Base-by-base conservation (phyloP, 2,888 invertebrate genomes). In the Heliconius ethilla region DNA sequence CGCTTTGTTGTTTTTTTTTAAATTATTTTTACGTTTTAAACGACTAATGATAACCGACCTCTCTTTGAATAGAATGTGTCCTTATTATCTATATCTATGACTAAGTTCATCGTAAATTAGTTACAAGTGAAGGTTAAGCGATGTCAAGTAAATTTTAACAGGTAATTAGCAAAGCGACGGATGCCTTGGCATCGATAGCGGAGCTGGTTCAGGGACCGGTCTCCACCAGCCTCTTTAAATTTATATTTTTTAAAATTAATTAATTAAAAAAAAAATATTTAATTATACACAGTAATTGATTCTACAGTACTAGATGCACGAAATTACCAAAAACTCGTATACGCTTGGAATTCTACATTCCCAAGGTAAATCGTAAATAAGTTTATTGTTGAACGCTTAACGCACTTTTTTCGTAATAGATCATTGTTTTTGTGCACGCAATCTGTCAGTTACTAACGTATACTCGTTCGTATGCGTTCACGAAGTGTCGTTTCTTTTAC, bases 61-160 rank as follows among this genome's bases (percentile, higher is more conserved):
- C 81, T 81, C 82, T 80, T 77, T 80, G 76, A 80, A 83, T 84
- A 88, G 87, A 86, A 87, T 87, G 72, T 85, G 22, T 82, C 78
- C 69, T 76, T 83, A 81, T 80, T 80, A 81, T 78, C 80, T 78
- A 80, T 80, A 82, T 81, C 81, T 82, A 83, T 81, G 81, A 81
- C 82, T 83, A 84, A 85, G 89, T 82, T 89, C 89, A 85, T 83
- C 82, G 82, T 85, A 86, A 79, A 83, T 82, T 86, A 89, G 88
- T 82, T 83, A 83, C 81, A 81, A 82, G 84, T 85, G 90, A 92
- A 92, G 92, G 93, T 90, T 91, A 90, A 90, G 88, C 87, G 90
- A 89, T 89, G 92, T 92, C 92, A 91, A 91, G 92, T 92, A 90
- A 93, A 92, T 90, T 93, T 92, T 92, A 92, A 91, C 92, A 92